phyloP scores from a whole-genome alignment of 2,888 invertebrate genomes.

The Tigriopus californicus region DNA sequence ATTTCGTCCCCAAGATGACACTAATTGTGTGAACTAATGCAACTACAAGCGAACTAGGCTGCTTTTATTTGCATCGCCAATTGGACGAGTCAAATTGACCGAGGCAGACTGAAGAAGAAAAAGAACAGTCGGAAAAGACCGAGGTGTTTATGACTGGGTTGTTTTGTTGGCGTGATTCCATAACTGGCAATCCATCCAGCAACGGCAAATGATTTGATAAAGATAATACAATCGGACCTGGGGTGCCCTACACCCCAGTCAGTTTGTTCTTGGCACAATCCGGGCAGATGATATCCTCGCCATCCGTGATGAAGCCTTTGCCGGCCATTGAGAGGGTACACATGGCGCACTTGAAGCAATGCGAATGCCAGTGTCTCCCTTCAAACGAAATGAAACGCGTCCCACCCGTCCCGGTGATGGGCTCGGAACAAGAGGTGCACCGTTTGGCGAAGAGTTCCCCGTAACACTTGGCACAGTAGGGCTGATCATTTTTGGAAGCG shows the following conservation, averaged over 20 bases:
- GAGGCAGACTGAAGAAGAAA: too few relatives aligned
- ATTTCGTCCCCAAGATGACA: too few relatives aligned
- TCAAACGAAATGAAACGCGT: slow-evolving; percentile 11
- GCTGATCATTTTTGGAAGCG: slow-evolving; percentile 34
- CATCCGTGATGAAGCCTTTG: slow-evolving; percentile 15
- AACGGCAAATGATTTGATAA: too few relatives aligned
- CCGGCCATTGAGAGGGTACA: slow-evolving; percentile 37
- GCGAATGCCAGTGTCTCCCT: slow-evolving; percentile 52
- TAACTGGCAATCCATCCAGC: too few relatives aligned
- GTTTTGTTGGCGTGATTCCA: too few relatives aligned
- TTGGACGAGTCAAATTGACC: too few relatives aligned
- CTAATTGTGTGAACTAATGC: too few relatives aligned
- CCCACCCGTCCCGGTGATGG: slow-evolving; percentile 30
- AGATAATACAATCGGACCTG: too few relatives aligned
- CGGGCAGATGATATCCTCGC: slow-evolving; percentile 14
- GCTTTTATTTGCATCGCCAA: too few relatives aligned
- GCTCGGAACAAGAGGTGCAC: slow-evolving; percentile 33
- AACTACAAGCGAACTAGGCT: too few relatives aligned
- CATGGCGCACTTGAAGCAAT: slow-evolving; percentile 71
- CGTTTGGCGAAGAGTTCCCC: slow-evolving; percentile 36
- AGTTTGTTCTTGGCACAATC: slow-evolving; percentile 14
- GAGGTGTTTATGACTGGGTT: too few relatives aligned
- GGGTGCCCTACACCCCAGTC: background rate
- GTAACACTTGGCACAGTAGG: slow-evolving; percentile 36
- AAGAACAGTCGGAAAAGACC: too few relatives aligned